Evolutionary conservation across 2,888 invertebrate species (phyloP).

Genomic region (Leptopilina syphax): DNA sequence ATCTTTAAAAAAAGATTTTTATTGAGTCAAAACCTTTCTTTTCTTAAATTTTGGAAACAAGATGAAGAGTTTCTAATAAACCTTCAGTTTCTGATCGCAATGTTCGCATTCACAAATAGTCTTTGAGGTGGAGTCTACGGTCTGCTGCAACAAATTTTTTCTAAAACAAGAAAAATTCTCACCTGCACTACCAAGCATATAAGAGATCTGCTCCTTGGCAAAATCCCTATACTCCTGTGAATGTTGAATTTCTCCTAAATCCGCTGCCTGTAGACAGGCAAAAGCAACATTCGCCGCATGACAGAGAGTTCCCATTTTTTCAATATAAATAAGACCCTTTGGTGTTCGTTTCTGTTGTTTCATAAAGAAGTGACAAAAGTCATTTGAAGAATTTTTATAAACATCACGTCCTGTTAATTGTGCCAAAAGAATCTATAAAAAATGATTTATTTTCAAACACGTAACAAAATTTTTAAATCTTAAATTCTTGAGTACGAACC

Average conservation of each 20-base stretch:
- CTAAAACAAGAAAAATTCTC: slow-evolving; percentile 11
- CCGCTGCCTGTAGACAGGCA: slow-evolving; percentile 77
- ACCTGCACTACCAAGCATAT: slow-evolving; percentile 78
- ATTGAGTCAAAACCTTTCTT: too few relatives aligned
- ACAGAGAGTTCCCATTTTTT: slow-evolving; percentile 79
- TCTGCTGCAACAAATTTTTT: too few relatives aligned
- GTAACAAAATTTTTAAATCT: background rate
- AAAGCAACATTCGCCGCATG: slow-evolving; percentile 80
- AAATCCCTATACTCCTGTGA: slow-evolving; percentile 76
- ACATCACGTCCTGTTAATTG: slow-evolving; percentile 75
- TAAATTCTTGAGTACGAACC: slow-evolving; percentile 59
- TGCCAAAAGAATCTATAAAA: slow-evolving; percentile 76
- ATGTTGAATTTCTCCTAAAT: slow-evolving; percentile 61
- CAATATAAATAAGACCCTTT: slow-evolving; percentile 79
- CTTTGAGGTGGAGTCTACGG: too few relatives aligned
- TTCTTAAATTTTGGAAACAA: too few relatives aligned
- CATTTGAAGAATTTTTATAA: slow-evolving; percentile 75
- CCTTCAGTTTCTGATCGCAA: too few relatives aligned
- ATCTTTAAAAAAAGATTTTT: too few relatives aligned
- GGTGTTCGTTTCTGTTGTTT: slow-evolving; percentile 77
- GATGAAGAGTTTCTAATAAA: too few relatives aligned
- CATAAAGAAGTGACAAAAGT: slow-evolving; percentile 79
- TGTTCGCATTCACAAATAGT: too few relatives aligned
- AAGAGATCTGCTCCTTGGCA: slow-evolving; percentile 79
- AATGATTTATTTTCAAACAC: slow-evolving; percentile 22